Evolutionary conservation across 2,888 invertebrate genomes (phyloP), one percentile per base, ranked within the genome.

Genomic region (Noctua fimbriata): DNA sequence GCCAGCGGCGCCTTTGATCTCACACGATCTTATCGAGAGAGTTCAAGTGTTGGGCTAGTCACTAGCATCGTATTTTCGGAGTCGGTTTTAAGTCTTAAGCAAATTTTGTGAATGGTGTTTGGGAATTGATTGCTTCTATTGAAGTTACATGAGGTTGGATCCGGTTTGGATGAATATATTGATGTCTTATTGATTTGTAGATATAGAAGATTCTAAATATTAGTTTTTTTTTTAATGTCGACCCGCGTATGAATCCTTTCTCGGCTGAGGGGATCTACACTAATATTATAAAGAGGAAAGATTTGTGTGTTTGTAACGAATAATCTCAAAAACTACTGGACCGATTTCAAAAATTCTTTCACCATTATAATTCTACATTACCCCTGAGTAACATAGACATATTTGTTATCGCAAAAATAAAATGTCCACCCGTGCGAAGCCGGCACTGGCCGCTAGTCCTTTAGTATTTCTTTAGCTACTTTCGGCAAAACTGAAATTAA

Each of bases 11-110:
- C 71, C 55, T 81, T 78, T 84, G 80, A 87, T 84, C 73, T 69
- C 65, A n/a, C 65, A 28, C 74, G 79, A 76, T 83, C 67, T 87
- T 86, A 86, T 86, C 85, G 65, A 47, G 49, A 67, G 28, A 55
- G 87, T 74, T 85, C 87, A 84, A 85, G 85, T 85, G 84, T 87
- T 87, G 67, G 70, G 18, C 32, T 76, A 75, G 69, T 84, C 71
- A 49, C 78, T 63, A 44, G 52, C 55, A 21, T 49, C 47, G 75
- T 72, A 72, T 47, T 73, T 69, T 79, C 36, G 58, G 41, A 49
- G 69, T 76, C 67, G 67, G 44, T 49, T 80, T 85, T 72, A 79
- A 79, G 80, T 80, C 24, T 55, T 69, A 78, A 66, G 66, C 66
- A 79, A 83, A 83, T 78, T 78, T 82, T 52, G 60, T 82, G 78